These are phyloP conservation scores for Gadopsis marmoratus DNA, from an alignment of 2,797 vertebrate species.

Conservation along the genomic window DNA sequence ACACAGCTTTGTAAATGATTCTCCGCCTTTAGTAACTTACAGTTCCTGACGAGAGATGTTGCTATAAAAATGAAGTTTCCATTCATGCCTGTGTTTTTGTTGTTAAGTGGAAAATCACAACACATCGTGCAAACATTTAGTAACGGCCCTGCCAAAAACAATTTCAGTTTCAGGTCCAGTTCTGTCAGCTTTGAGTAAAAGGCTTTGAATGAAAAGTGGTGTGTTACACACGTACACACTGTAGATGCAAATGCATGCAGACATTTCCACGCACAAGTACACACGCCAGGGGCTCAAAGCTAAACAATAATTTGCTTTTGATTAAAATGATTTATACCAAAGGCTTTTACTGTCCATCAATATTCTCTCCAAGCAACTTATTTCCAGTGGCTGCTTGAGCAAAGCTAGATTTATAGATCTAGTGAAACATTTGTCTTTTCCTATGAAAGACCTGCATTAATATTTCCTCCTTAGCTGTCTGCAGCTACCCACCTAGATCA, in stretches of 20 bases:
- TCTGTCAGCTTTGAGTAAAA: not conserved
- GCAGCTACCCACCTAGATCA: not conserved
- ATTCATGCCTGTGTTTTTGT: constrained; percentile 56
- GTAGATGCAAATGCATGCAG: not conserved
- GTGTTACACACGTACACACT: not conserved
- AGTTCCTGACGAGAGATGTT: constrained; percentile 11
- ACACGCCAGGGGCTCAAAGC: not conserved
- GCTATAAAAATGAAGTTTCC: constrained; percentile 34
- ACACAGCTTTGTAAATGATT: constrained; percentile 12
- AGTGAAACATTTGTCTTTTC: constrained; percentile 21
- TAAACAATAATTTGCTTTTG: constrained; percentile 10
- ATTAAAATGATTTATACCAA: constrained; percentile 44
- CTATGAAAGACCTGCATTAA: constrained; percentile 4
- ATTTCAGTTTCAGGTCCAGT: constrained; percentile 19
- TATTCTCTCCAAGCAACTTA: constrained; percentile 14
- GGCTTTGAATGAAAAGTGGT: constrained; percentile 11
- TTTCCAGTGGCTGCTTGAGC: constrained; percentile 35
- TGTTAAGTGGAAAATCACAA: constrained; percentile 49
- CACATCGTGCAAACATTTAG: constrained; percentile 48
- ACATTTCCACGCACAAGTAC: constrained; percentile 15
- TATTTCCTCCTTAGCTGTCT: constrained; percentile 3
- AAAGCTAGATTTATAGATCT: constrained; percentile 21
- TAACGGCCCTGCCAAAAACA: constrained; percentile 52
- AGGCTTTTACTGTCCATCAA: constrained; percentile 1
- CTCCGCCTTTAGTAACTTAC: not conserved